phyloP scores from a whole-genome alignment of 2,797 vertebrate species.

The Synaphobranchus kaupii region DNA sequence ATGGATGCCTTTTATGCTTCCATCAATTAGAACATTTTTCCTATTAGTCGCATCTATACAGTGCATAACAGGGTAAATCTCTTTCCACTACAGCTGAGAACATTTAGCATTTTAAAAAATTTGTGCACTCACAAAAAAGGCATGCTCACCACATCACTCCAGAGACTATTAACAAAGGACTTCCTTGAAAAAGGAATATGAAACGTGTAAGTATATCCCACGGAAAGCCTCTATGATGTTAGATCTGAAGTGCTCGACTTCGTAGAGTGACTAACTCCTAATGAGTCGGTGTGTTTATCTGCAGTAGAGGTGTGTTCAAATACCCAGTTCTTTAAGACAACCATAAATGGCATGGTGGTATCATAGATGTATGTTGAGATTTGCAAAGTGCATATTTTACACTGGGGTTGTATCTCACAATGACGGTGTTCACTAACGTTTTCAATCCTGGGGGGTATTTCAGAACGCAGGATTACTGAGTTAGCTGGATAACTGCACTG shows the following conservation, averaged over 20 bases:
- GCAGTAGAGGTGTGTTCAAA: neutral
- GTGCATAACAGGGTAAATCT: neutral
- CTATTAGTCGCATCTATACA: neutral
- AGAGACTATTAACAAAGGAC: constrained; percentile 16
- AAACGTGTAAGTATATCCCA: constrained; percentile 22
- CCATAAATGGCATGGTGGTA: neutral
- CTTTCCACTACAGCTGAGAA: neutral
- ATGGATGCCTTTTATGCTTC: neutral
- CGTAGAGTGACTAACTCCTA: constrained; percentile 4
- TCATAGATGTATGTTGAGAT: neutral
- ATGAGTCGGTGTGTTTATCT: neutral
- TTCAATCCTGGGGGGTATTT: neutral
- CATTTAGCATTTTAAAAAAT: constrained; percentile 12
- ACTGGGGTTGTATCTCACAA: neutral
- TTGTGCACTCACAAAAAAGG: neutral
- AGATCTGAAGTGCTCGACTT: constrained; percentile 21
- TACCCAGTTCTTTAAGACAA: neutral
- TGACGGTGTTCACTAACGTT: neutral
- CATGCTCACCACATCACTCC: constrained; percentile 8
- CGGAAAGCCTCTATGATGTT: constrained; percentile 17
- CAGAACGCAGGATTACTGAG: no score
- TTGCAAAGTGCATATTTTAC: neutral
- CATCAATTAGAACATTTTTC: neutral
- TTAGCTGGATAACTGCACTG: no score
- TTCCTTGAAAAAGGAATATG: constrained; percentile 9